Conservation (phyloP, 2,113 vertebrate genomes). For the Lepus europaeus region DNA sequence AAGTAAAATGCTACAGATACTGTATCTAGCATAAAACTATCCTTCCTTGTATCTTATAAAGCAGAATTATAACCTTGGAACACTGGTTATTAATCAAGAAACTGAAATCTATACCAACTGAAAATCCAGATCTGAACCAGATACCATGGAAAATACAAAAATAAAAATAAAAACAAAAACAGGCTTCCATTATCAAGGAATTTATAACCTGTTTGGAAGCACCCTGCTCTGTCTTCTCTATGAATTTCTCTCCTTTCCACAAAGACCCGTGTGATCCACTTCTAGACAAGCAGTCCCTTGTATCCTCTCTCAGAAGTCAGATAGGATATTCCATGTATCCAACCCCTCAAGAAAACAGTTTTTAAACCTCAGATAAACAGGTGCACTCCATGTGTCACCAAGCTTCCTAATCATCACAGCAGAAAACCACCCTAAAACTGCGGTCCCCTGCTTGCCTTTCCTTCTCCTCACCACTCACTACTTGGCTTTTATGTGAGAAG, state of each 20-base stretch:
- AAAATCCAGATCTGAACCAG: background rate
- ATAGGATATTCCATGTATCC: background rate
- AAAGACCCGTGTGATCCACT: background rate
- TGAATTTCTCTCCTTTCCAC: background rate
- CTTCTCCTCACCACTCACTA: background rate
- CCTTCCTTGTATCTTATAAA: background rate
- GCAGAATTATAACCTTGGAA: background rate
- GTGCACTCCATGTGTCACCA: background rate
- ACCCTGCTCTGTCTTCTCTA: background rate
- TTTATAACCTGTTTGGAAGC: background rate
- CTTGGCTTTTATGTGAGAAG: background rate
- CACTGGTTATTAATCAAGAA: background rate
- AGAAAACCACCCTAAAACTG: background rate
- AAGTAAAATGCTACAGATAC: background rate
- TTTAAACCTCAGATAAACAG: background rate
- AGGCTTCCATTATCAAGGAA: background rate
- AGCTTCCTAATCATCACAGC: background rate
- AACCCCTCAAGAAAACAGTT: background rate
- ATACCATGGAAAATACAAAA: constrained; percentile 22
- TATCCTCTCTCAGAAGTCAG: background rate
- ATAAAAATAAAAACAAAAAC: background rate
- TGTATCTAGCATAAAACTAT: background rate
- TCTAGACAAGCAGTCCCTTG: background rate
- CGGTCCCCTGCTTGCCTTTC: background rate
- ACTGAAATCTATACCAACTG: background rate